phyloP scores from a whole-genome alignment of 1,140 invertebrate species.

The Xylocopa sonorina region DNA sequence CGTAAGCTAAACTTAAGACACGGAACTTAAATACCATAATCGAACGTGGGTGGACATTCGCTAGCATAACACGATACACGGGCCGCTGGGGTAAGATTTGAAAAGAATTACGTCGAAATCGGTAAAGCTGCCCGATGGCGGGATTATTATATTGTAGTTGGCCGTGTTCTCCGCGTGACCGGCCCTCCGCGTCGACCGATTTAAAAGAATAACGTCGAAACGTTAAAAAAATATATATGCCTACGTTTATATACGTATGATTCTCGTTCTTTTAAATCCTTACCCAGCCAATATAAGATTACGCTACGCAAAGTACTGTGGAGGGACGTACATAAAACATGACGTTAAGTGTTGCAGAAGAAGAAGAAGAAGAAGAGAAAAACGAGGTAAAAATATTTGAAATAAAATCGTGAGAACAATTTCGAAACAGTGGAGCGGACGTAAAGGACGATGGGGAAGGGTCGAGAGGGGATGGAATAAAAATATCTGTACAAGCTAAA shows the following conservation, averaged over 20 bases:
- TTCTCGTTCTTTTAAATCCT: constrained; percentile 13
- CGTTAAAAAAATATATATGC: neutral
- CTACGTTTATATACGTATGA: neutral
- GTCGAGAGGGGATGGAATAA: neutral
- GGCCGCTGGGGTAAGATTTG: constrained; percentile 39
- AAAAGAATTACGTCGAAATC: neutral
- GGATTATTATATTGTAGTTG: no score
- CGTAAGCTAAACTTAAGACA: constrained; percentile 59
- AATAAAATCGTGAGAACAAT: neutral
- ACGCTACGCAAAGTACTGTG: constrained; percentile 31
- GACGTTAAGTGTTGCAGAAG: constrained; percentile 19
- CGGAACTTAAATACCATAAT: constrained; percentile 59
- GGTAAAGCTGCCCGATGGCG: neutral
- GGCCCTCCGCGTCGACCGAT: neutral
- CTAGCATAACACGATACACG: constrained; percentile 65
- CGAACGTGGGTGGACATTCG: constrained; percentile 64
- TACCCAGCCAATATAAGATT: constrained; percentile 38
- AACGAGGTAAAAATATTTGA: constrained; percentile 36
- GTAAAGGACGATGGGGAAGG: neutral
- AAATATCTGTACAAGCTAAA: constrained; percentile 45
- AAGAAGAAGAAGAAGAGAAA: no score
- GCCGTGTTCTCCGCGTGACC: neutral
- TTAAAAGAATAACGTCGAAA: neutral
- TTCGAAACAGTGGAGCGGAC: neutral
- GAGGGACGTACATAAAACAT: constrained; percentile 33